Percentiles rank a stretch among this genome's conserved stretches.
phyloP scores from a whole-genome alignment of 2,113 vertebrate genomes.

The Dromaius novaehollandiae region DNA sequence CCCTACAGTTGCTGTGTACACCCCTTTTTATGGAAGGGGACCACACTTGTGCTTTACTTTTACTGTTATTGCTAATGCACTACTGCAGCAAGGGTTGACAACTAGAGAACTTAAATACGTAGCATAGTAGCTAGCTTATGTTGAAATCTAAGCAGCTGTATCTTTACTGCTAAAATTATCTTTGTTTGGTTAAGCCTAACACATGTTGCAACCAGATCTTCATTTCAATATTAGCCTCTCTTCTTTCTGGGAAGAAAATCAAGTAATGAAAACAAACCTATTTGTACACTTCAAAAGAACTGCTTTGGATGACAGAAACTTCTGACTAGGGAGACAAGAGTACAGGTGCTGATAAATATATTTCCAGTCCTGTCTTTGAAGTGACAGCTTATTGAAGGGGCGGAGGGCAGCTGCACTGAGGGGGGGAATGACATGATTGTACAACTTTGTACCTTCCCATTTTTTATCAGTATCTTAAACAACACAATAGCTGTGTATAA shows the following conservation, averaged over 20 bases:
- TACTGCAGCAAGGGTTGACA: background rate
- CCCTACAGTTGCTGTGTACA: background rate
- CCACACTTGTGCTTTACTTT: background rate
- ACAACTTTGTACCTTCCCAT: background rate
- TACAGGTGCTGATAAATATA: background rate
- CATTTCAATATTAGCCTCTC: background rate
- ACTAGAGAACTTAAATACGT: background rate
- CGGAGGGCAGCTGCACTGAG: background rate
- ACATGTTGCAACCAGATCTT: constrained; percentile 35
- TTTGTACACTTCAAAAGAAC: background rate
- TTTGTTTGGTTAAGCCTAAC: background rate
- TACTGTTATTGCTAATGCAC: background rate
- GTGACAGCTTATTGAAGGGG: background rate
- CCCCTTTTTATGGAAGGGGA: constrained; percentile 10
- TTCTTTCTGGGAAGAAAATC: constrained; percentile 10
- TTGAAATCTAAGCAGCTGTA: constrained; percentile 26
- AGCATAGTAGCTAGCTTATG: background rate
- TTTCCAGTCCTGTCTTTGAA: background rate
- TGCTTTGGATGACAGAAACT: background rate
- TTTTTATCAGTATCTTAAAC: background rate
- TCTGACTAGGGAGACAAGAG: background rate
- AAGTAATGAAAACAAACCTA: constrained; percentile 22
- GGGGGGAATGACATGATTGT: background rate
- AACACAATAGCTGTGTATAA: background rate
- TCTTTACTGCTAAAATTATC: constrained; percentile 48